Percentiles rank a stretch among this genome's conserved stretches.
Conservation (phyloP, 2,888 invertebrate genomes). For the Drosophila prostipennis region DNA sequence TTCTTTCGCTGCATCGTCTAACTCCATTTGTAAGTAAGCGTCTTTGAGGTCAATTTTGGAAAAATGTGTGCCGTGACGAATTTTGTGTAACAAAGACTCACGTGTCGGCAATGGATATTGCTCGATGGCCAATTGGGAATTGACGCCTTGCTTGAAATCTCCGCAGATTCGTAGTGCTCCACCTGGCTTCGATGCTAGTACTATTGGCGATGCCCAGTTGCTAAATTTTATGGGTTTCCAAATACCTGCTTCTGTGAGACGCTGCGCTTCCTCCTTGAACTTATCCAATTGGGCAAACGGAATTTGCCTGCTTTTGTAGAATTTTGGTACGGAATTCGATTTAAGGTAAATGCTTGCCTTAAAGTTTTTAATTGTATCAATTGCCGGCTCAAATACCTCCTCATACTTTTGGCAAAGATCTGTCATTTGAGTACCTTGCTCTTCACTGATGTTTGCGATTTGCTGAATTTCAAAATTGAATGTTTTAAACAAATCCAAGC, state of each 20-base stretch:
- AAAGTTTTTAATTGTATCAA: not conserved
- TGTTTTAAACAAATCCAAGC: no score
- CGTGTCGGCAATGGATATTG: slow-evolving; percentile 4
- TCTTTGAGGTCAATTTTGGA: slow-evolving; percentile 16
- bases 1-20: slow-evolving; percentile 7
- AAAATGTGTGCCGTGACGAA: slow-evolving; percentile 17
- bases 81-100: slow-evolving; percentile 1
- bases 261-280: no score
- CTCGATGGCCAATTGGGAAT: slow-evolving; percentile 9
- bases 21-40: slow-evolving; percentile 13
- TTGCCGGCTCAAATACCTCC: no score
- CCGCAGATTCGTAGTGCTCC: slow-evolving; percentile 2
- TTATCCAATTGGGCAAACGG: no score
- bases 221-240: slow-evolving; percentile 8
- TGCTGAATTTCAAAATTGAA: no score
- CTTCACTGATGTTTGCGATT: no score
- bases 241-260: no score
- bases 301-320: not conserved
- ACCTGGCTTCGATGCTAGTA: slow-evolving; percentile 6
- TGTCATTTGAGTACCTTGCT: no score
- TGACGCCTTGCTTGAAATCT: not conserved
- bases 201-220: slow-evolving; percentile 7
- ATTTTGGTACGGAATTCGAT: no score
- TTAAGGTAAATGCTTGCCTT: not conserved
- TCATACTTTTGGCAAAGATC: no score